Conservation (phyloP, 2,888 invertebrate species). For the Bruchidius siliquastri region DNA sequence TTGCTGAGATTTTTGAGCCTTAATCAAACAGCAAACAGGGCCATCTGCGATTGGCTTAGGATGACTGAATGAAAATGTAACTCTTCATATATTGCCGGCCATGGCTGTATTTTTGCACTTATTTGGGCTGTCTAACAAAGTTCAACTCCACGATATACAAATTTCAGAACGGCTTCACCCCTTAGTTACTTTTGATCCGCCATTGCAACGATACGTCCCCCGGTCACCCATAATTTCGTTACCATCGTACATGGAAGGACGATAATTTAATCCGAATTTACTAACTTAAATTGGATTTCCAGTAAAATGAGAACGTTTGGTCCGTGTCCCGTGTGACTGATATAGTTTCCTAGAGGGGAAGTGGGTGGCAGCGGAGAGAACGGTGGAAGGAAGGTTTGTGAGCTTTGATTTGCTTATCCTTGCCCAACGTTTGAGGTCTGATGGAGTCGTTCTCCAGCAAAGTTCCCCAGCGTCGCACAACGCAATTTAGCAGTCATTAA, state of each 20-base stretch:
- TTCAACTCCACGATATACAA: not conserved
- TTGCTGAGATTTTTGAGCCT: no score
- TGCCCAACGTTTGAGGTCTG: not conserved
- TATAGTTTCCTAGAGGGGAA: not conserved
- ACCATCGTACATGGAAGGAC: slow-evolving; percentile 17
- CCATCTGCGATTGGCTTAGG: no score
- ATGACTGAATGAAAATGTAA: no score
- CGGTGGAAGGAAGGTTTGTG: not conserved
- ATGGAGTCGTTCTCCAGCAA: not conserved
- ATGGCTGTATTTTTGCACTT: no score
- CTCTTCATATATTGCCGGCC: no score
- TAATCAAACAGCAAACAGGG: no score
- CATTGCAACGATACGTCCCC: not conserved
- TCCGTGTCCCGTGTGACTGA: not conserved
- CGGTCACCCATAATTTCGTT: slow-evolving; percentile 19
- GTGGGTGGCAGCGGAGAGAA: not conserved
- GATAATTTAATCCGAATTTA: slow-evolving; percentile 21
- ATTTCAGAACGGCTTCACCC: not conserved
- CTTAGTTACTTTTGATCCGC: not conserved
- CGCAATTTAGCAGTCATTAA: not conserved
- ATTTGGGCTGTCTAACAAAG: not conserved
- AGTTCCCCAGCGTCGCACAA: not conserved
- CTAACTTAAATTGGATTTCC: slow-evolving; percentile 19
- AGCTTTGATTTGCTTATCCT: not conserved
- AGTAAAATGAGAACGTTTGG: slow-evolving; percentile 13